phyloP scores from a whole-genome alignment of 2,113 vertebrate genomes.

The Pantherophis guttatus region DNA sequence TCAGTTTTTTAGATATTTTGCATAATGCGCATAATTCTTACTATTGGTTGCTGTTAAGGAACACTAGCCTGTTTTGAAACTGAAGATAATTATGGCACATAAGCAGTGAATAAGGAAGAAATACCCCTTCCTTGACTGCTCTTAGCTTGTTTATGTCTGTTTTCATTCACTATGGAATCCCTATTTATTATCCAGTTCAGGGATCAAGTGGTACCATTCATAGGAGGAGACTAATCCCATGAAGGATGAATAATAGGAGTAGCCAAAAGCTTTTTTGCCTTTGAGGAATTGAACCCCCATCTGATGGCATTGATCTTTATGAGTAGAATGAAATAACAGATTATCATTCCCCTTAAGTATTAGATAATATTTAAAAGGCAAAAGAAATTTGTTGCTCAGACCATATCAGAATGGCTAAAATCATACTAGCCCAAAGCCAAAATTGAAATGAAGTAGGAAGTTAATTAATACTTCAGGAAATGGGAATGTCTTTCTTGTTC shows the following conservation, averaged over 20 bases:
- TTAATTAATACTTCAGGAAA: neutral
- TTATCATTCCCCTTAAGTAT: neutral
- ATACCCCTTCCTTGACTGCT: neutral
- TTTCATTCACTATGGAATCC: neutral
- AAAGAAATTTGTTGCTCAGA: neutral
- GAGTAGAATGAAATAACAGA: neutral
- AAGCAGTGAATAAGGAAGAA: too few relatives aligned
- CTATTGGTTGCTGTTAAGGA: neutral
- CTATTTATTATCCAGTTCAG: neutral
- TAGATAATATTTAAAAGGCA: neutral
- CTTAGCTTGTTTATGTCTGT: neutral
- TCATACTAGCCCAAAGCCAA: neutral
- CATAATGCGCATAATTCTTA: neutral
- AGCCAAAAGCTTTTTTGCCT: neutral
- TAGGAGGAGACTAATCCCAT: neutral
- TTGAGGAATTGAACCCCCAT: neutral
- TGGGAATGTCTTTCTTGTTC: neutral
- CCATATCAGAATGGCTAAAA: neutral
- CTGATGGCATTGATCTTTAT: neutral
- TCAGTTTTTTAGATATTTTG: neutral
- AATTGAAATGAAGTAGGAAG: neutral
- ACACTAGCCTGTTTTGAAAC: neutral
- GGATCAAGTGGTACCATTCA: neutral
- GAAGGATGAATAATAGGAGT: neutral
- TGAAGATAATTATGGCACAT: neutral